phyloP scores from a whole-genome alignment of 1,140 invertebrate species.

The Drosophila quadrilineata region DNA sequence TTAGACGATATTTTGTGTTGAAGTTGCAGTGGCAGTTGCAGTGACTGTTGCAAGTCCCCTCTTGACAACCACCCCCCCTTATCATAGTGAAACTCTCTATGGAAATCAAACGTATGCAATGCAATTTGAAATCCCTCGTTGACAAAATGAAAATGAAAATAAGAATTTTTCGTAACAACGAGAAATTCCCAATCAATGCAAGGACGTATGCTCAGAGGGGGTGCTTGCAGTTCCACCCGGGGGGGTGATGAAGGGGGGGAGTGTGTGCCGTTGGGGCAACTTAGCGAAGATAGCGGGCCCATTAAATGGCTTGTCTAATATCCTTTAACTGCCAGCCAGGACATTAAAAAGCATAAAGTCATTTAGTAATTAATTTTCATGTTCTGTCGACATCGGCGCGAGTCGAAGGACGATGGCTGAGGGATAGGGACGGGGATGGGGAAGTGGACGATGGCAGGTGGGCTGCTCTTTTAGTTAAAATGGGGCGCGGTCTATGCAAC shows the following conservation, averaged over 20 bases:
- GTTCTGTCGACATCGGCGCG: constrained; percentile 42
- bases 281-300: constrained; percentile 20
- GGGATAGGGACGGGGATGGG: neutral
- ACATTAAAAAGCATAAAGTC: constrained; percentile 79
- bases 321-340: constrained; percentile 70
- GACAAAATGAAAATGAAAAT: neutral
- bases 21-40: neutral
- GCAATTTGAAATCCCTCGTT: constrained; percentile 7
- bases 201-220: neutral
- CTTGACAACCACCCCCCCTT: too few species aligned
- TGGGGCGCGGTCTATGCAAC: constrained; percentile 12
- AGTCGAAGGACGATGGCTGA: neutral
- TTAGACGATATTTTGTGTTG: constrained; percentile 4
- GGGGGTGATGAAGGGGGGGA: neutral
- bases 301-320: constrained; percentile 78
- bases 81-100: neutral
- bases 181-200: constrained; percentile 31
- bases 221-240: too few species aligned
- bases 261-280: constrained; percentile 33
- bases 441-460: constrained; percentile 5
- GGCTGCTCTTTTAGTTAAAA: constrained; percentile 2
- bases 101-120: neutral
- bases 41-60: too few species aligned
- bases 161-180: neutral
- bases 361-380: constrained; percentile 79